Evolutionary conservation across 2,113 vertebrate genomes (phyloP).

Genomic region (Ailuropoda melanoleuca): DNA sequence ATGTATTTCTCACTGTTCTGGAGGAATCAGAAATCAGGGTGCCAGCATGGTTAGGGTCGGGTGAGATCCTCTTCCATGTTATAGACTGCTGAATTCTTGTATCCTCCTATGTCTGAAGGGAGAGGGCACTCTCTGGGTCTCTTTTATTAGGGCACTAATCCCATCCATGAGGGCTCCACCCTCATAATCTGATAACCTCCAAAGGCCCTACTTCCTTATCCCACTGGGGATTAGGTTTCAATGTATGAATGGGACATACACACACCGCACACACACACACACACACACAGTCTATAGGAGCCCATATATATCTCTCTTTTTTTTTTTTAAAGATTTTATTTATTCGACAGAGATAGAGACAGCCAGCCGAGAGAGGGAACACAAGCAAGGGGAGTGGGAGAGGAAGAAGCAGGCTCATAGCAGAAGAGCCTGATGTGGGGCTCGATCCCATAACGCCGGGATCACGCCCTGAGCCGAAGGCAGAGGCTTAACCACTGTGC

Average conservation of each 20-base stretch:
- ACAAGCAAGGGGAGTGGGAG: no score
- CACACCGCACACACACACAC: background rate
- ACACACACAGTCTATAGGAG: background rate
- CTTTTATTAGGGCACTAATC: background rate
- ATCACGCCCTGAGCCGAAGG: no score
- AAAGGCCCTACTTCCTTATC: background rate
- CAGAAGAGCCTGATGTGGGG: no score
- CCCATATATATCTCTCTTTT: background rate
- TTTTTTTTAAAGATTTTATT: no score
- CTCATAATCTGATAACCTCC: background rate
- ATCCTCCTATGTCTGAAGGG: background rate
- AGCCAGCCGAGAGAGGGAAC: no score
- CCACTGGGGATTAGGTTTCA: background rate
- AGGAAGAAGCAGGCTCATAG: no score
- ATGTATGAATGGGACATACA: background rate
- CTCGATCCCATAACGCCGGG: no score
- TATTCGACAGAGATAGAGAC: no score
- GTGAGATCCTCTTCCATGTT: background rate
- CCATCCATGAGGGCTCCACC: background rate
- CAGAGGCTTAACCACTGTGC: no score
- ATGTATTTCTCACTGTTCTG: background rate
- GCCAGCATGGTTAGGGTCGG: background rate
- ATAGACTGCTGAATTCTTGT: background rate
- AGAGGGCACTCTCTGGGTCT: background rate
- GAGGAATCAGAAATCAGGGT: background rate